These are phyloP conservation scores for Bujurquina vittata DNA, from an alignment of 2,113 vertebrate species.

Conservation along the genomic window DNA sequence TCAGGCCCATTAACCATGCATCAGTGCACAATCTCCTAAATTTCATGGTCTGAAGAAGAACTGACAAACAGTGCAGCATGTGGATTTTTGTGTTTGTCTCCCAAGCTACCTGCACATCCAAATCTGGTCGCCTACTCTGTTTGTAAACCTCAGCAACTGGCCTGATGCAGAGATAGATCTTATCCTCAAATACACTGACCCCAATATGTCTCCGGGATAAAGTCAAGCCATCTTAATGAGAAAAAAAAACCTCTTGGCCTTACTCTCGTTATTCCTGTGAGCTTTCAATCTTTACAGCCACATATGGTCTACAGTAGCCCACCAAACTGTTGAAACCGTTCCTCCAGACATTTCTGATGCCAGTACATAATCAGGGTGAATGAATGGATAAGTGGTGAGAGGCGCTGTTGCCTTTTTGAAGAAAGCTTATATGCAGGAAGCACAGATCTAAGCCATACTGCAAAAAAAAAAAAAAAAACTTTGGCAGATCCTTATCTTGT, in stretches of 20 bases:
- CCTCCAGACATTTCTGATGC: slow-evolving; percentile 42
- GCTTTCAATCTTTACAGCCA: slow-evolving; percentile 30
- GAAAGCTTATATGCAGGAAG: slow-evolving; percentile 69
- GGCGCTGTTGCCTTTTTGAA: slow-evolving; percentile 31
- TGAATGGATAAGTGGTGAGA: slow-evolving; percentile 42
- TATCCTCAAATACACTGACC: slow-evolving; percentile 47
- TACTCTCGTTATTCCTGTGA: background rate
- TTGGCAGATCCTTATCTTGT: slow-evolving; percentile 73
- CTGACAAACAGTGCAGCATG: background rate
- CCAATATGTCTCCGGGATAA: slow-evolving; percentile 53
- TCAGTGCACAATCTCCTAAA: slow-evolving; percentile 10
- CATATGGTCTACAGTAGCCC: slow-evolving; percentile 46
- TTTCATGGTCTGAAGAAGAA: slow-evolving; percentile 3
- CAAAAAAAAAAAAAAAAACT: slow-evolving; percentile 27
- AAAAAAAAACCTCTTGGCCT: slow-evolving; percentile 15
- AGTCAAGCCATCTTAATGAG: slow-evolving; percentile 47
- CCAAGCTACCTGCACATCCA: slow-evolving; percentile 1
- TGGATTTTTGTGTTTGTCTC: background rate
- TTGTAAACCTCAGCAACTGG: slow-evolving; percentile 32
- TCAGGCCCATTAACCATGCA: slow-evolving; percentile 8
- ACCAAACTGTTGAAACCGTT: slow-evolving; percentile 34
- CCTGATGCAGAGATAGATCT: slow-evolving; percentile 30
- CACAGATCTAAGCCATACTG: slow-evolving; percentile 48
- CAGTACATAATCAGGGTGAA: slow-evolving; percentile 33
- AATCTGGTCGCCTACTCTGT: slow-evolving; percentile 6